Conservation (phyloP, 2,888 invertebrate genomes). For the Cryptocephalus primarius region DNA sequence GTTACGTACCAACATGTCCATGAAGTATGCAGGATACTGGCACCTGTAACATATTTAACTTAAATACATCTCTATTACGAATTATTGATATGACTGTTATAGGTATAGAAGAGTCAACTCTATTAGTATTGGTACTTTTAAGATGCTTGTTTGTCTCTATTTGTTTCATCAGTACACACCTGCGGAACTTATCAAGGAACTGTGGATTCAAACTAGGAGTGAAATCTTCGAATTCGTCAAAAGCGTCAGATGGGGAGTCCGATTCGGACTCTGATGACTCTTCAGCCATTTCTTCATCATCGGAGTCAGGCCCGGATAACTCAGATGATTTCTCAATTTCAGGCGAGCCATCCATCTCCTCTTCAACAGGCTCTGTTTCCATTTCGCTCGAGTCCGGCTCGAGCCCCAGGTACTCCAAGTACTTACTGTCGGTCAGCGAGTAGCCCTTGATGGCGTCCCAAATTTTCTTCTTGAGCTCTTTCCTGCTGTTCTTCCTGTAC, state of each 20-base stretch:
- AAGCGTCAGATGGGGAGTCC: constrained; percentile 1
- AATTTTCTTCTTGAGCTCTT: constrained; percentile 45
- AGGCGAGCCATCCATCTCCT: constrained; percentile 4
- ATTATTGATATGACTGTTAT: no score
- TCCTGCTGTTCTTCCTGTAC: constrained; percentile 45
- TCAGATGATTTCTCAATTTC: constrained; percentile 5
- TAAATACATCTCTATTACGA: no score
- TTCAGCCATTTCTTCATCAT: constrained; percentile 3
- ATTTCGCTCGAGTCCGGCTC: constrained; percentile 1
- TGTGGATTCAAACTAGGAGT: constrained; percentile 49
- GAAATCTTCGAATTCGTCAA: constrained; percentile 23
- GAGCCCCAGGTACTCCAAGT: constrained; percentile 46
- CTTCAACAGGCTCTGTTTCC: constrained; percentile 18
- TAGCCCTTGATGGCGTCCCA: constrained; percentile 55
- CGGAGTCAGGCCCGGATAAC: no score
- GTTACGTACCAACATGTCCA: constrained; percentile 56
- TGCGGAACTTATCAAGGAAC: constrained; percentile 43
- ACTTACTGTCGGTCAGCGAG: constrained; percentile 44
- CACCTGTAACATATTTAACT: no score
- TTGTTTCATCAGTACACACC: no score
- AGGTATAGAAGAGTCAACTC: no score
- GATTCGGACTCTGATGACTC: constrained; percentile 15
- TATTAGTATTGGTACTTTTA: no score
- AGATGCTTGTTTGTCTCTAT: no score
- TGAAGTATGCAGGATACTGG: constrained; percentile 51